Evolutionary conservation across 2,888 invertebrate species (phyloP), one percentile per base, ranked within the genome.

Genomic region (Rosalia funebris): DNA sequence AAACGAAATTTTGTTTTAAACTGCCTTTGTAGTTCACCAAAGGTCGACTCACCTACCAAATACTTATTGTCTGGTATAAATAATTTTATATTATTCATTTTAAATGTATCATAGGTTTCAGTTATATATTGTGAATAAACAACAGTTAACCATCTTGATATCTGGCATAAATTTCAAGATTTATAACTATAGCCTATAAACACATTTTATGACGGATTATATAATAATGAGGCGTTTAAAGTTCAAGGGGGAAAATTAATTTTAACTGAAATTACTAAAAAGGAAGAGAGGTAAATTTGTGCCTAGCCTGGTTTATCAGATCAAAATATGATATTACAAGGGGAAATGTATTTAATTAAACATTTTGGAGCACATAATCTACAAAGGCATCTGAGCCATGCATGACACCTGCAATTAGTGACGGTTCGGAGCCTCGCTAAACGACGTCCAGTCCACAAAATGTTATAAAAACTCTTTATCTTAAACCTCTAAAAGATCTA

Each of bases 321-420:
- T 78, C 72, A 73, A 75, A 77, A 77, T 75, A 76, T 77, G 71
- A 76, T 77, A 77, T 76, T 78, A 77, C 77, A 75, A 79, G 75
- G 78, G 80, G 77, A 79, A 79, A 79, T 75, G 77, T 78, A 77
- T 79, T 80, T 80, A 79, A 80, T 79, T 80, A 79, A 79, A 77
- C 75, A 77, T 79, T 80, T 78, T 71, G 72, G 71, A 72, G 70
- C 71, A 70, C 70, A 76, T 75, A 79, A 80, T 79, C 78, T 73
- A 75, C 71, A 64, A 66, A 73, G 70, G 73, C 75, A 76, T 77
- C 78, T 76, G 71, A 75, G 73, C 74, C 73, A 70, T 75, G 72
- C 78, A 77, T 77, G 78, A 80, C 80, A 81, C 80, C 81, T 79
- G 80, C 79, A 80, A 81, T 81, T 81, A 81, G 81, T 79, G 75